A percentile compares a stretch with the other conserved stretches of the same genome.
Evolutionary conservation across 2,113 vertebrate species (phyloP).

Genomic region (Notarius lentiginosus): DNA sequence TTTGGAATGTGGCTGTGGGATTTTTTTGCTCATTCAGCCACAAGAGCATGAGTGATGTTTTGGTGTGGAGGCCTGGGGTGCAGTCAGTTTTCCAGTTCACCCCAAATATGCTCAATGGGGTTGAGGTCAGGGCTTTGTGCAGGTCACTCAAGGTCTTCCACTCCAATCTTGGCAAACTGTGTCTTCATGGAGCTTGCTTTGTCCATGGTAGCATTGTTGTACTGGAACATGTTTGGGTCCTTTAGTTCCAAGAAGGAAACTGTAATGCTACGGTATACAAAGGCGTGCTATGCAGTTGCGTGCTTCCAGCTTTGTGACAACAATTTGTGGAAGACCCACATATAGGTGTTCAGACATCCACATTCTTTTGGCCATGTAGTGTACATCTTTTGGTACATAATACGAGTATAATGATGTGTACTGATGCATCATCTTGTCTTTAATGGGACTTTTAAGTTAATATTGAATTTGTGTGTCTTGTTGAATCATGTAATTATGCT

Average conservation of each 20-base stretch:
- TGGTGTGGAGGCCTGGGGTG: background rate
- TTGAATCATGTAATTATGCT: background rate
- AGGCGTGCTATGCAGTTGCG: background rate
- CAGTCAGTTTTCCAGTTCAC: background rate
- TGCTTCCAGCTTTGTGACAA: background rate
- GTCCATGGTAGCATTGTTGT: background rate
- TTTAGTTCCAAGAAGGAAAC: background rate
- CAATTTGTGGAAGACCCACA: background rate
- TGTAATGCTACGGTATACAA: background rate
- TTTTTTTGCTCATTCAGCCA: background rate
- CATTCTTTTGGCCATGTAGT: background rate
- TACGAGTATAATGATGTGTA: background rate
- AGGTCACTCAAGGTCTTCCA: background rate
- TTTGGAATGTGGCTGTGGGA: background rate
- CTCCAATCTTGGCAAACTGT: background rate
- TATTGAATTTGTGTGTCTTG: background rate
- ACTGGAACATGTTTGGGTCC: background rate
- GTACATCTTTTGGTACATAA: background rate
- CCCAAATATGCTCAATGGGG: background rate
- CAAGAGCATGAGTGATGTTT: background rate
- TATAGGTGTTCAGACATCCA: background rate
- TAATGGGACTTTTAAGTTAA: background rate
- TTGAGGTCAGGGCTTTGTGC: background rate
- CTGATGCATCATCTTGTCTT: background rate
- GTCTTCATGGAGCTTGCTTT: background rate